Evolutionary conservation across 2,888 invertebrate species (phyloP), one percentile per base, ranked within the genome.

Genomic region (Acleris cristana): DNA sequence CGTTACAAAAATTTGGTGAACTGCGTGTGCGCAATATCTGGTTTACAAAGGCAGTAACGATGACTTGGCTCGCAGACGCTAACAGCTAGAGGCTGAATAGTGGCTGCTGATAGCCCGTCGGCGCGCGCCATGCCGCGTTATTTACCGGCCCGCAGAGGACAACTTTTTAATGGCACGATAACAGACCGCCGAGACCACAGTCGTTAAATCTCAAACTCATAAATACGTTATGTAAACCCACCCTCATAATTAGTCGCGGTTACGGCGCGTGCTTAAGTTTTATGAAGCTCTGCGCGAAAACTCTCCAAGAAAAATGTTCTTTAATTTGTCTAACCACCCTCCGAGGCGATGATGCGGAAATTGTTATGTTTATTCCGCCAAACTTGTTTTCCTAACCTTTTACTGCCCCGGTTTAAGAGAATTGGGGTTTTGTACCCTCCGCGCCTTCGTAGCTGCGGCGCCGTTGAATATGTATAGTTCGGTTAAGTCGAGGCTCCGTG

Each of bases 161-260:
- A 90, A 92, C 88, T 92, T 92, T 91, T 90, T 91, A 92, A 92
- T 90, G 84, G 87, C 82, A 84, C 86, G 91, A 92, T 92, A 92
- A 92, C 92, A 88, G 91, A 90, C 89, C 92, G 88, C 87, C 87
- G 90, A 90, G 90, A 89, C 86, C 83, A 80, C 73, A 81, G 75
- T 85, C 86, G 88, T 88, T 89, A 90, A 92, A 92, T 91, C 91
- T 90, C 88, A 80, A 84, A 85, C 87, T 89, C 92, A 91, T 92
- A 92, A 92, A 92, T 92, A 92, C 84, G 88, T 89, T 90, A 92
- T 92, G 92, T 91, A 91, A 92, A 90, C 91, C 90, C 84, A 88
- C 91, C 92, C 91, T 91, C 87, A 92, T 92, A 91, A 92, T 92
- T 92, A 92, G 92, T 89, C 87, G 87, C 84, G 86, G 90, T 90